A percentile compares a stretch with the other conserved stretches of the same genome.
These are phyloP conservation scores for Campoletis raptor DNA, from an alignment of 2,888 invertebrate genomes.

Conservation along the genomic window DNA sequence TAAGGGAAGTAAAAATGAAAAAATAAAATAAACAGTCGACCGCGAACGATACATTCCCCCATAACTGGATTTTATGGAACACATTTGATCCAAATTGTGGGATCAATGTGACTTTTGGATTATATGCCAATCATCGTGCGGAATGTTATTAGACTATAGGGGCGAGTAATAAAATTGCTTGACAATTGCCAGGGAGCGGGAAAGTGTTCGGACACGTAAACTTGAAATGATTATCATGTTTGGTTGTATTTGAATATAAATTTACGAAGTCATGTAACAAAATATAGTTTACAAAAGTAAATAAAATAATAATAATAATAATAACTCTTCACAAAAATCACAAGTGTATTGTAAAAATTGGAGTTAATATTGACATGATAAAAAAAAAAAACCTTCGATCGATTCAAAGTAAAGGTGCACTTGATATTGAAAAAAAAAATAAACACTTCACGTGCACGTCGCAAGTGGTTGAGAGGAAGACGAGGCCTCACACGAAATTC, in stretches of 20 bases:
- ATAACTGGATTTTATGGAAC: background rate
- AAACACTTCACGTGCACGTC: conserved; percentile 72
- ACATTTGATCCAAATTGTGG: background rate
- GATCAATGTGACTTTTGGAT: background rate
- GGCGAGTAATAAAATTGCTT: background rate
- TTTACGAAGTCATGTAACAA: background rate
- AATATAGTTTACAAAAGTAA: background rate
- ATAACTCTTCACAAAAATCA: background rate
- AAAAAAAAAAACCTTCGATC: conserved; percentile 26
- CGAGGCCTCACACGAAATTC: conserved; percentile 71
- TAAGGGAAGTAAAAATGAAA: background rate
- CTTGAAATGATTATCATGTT: background rate
- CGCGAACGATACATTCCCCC: background rate
- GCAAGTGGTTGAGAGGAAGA: conserved; percentile 55
- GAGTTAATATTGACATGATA: background rate
- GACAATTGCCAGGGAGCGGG: background rate
- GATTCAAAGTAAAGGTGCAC: background rate
- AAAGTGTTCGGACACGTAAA: background rate
- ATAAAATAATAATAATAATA: background rate
- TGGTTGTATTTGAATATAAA: background rate
- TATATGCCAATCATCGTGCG: background rate
- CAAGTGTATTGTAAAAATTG: background rate
- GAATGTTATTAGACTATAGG: background rate
- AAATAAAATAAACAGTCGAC: background rate
- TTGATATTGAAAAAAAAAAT: conserved; percentile 43